Conservation (phyloP, 2,113 vertebrate species). For the Gambusia holbrooki region DNA sequence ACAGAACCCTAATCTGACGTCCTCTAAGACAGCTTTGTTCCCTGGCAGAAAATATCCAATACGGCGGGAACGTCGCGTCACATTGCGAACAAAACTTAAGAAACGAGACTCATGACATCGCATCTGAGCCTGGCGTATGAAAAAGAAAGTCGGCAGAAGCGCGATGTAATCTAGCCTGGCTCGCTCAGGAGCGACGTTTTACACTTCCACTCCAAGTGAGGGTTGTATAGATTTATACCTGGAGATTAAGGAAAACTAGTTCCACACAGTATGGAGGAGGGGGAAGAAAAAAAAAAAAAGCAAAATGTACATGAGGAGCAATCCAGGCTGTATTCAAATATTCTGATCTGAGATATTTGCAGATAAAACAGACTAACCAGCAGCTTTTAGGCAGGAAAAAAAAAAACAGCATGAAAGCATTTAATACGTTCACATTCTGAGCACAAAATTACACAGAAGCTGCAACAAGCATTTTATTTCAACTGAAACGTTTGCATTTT, state of each 20-base stretch:
- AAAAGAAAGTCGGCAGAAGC: neutral
- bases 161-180: neutral
- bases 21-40: slow-evolving; percentile 30
- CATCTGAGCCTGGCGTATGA: neutral
- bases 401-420: neutral
- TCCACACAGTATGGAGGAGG: neutral
- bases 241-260: neutral
- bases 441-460: neutral
- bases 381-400: neutral
- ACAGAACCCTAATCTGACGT: slow-evolving; percentile 16
- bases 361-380: neutral
- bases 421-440: neutral
- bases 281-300: neutral
- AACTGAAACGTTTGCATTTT: neutral
- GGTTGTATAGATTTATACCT: neutral
- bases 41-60: slow-evolving; percentile 32
- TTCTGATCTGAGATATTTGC: neutral
- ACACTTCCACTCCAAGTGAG: neutral
- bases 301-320: neutral
- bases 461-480: neutral
- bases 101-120: slow-evolving; percentile 4
- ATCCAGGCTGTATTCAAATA: neutral
- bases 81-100: slow-evolving; percentile 28
- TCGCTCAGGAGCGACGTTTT: neutral
- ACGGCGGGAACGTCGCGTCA: slow-evolving; percentile 17